Evolutionary conservation across 1,140 invertebrate species (phyloP).

Genomic region (Apocrypta bakeri): DNA sequence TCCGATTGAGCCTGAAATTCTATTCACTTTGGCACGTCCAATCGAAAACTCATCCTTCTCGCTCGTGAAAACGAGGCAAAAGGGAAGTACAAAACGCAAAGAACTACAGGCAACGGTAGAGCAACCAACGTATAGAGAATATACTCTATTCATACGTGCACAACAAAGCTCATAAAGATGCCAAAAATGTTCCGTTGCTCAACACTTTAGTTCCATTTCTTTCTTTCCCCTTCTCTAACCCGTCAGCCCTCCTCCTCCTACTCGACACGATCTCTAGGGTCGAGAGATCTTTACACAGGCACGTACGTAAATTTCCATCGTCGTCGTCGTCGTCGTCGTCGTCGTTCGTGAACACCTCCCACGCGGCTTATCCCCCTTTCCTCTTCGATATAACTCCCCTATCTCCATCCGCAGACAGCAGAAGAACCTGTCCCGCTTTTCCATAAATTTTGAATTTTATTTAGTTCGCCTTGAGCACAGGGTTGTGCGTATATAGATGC

Average conservation of each 20-base stretch:
- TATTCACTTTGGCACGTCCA: background rate
- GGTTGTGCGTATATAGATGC: background rate
- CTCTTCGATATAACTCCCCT: constrained; percentile 47
- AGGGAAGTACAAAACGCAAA: no score
- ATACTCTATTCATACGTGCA: constrained; percentile 26
- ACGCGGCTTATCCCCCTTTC: constrained; percentile 31
- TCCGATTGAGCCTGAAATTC: background rate
- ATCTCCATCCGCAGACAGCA: constrained; percentile 36
- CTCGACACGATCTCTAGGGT: background rate
- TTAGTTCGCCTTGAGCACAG: constrained; percentile 55
- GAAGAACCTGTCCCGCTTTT: constrained; percentile 60
- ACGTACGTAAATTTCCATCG: constrained; percentile 41
- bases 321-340: constrained; percentile 14
- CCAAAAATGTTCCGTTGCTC: constrained; percentile 48
- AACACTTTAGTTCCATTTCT: constrained; percentile 40
- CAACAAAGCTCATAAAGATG: constrained; percentile 46
- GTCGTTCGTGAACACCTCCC: constrained; percentile 18
- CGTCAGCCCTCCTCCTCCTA: background rate
- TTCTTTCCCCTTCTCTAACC: no score
- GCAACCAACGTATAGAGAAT: background rate
- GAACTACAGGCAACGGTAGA: no score
- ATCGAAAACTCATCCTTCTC: background rate
- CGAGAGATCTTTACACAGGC: background rate
- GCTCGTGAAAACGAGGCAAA: background rate
- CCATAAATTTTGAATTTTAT: constrained; percentile 72